phyloP scores from a whole-genome alignment of 2,888 invertebrate genomes.

The Drosophila barbarae region DNA sequence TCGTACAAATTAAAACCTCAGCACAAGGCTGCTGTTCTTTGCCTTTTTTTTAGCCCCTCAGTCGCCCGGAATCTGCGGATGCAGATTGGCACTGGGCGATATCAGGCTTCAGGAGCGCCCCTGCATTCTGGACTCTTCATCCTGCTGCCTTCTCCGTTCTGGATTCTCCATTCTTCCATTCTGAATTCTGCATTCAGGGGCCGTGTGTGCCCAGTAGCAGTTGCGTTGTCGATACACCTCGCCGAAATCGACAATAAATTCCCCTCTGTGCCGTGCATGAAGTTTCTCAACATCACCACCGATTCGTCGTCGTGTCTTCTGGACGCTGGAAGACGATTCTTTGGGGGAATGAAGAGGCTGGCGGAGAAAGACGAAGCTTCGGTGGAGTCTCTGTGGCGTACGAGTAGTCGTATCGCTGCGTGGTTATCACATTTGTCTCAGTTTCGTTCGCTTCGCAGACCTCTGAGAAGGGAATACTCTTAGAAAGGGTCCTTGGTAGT shows the following conservation, averaged over 20 bases:
- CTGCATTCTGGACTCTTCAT: slow-evolving; percentile 20
- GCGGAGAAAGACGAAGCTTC: slow-evolving; percentile 1
- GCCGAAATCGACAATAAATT: slow-evolving; percentile 79
- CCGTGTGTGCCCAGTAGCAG: slow-evolving; percentile 79
- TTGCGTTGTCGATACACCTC: slow-evolving; percentile 80
- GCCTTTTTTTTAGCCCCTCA: slow-evolving; percentile 15
- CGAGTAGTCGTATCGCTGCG: slow-evolving; percentile 69
- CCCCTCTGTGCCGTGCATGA: slow-evolving; percentile 68
- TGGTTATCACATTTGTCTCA: slow-evolving; percentile 76
- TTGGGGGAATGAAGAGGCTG: background rate
- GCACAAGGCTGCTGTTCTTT: slow-evolving; percentile 44
- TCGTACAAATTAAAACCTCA: slow-evolving; percentile 75
- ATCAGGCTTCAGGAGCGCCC: slow-evolving; percentile 44
- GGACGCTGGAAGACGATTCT: slow-evolving; percentile 17
- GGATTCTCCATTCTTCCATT: slow-evolving; percentile 18
- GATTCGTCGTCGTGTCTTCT: slow-evolving; percentile 56
- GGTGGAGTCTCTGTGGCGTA: slow-evolving; percentile 19
- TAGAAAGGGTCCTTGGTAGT: background rate
- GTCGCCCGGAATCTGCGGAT: slow-evolving; percentile 50
- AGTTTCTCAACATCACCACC: slow-evolving; percentile 19
- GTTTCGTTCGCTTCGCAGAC: slow-evolving; percentile 51
- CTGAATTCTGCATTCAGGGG: slow-evolving; percentile 33
- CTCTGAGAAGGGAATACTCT: slow-evolving; percentile 27
- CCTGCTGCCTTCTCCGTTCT: slow-evolving; percentile 7
- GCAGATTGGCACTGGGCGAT: slow-evolving; percentile 67